Percentiles rank a stretch among this genome's conserved stretches.
Evolutionary conservation across 2,113 vertebrate species (phyloP).

Genomic region (Crocuta crocuta): DNA sequence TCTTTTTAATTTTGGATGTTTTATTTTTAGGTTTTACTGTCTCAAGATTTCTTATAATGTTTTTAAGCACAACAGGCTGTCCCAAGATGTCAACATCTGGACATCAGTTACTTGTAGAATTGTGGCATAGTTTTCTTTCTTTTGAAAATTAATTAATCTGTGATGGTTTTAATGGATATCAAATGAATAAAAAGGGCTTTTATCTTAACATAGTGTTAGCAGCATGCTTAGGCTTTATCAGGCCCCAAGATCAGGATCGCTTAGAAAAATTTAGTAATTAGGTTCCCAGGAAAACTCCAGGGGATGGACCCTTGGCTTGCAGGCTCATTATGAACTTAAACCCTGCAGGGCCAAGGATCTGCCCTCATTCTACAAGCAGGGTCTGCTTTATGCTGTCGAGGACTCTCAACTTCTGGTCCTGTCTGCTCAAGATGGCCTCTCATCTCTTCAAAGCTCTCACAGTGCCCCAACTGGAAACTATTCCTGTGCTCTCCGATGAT

Average conservation of each 20-base stretch:
- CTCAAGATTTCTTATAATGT: constrained; percentile 65
- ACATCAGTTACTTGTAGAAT: constrained; percentile 63
- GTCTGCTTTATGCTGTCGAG: background rate
- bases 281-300: constrained; percentile 50
- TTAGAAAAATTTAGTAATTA: constrained; percentile 46
- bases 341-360: background rate
- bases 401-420: background rate
- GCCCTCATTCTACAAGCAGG: background rate
- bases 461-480: background rate
- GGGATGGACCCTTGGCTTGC: background rate
- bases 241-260: background rate
- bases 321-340: background rate
- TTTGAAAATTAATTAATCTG: constrained; percentile 78
- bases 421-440: background rate
- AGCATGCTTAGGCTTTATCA: constrained; percentile 50
- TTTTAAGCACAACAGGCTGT: constrained; percentile 30
- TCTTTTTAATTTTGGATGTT: constrained; percentile 32
- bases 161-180: constrained; percentile 57
- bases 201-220: constrained; percentile 58
- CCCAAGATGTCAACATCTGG: constrained; percentile 67
- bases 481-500: background rate
- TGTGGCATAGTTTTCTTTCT: constrained; percentile 68
- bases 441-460: background rate
- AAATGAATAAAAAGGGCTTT: constrained; percentile 73
- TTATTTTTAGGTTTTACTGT: constrained; percentile 70